Base-by-base conservation (phyloP, 2,797 vertebrate species). In the Fundulus diaphanus region DNA sequence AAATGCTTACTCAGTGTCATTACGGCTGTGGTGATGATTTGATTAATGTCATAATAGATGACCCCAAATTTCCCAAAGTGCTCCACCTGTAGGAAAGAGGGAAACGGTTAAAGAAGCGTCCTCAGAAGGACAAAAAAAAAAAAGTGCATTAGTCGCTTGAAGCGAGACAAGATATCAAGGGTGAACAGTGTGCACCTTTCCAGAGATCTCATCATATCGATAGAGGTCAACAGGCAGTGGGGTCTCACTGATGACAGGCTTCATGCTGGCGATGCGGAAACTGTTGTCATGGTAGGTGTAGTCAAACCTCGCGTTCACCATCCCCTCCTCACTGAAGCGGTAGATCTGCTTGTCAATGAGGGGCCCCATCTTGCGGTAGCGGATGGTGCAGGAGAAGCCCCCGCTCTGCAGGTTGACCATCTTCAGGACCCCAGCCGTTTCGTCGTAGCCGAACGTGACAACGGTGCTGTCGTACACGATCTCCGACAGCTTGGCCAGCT, bases 1-100 rank as follows among this genome's bases (percentile, higher is more conserved):
- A 99, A 99, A 90, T 99, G 98, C 89, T 99, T 99, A 92, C 97
- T 99, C 85, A 99, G 95, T 0, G 98, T 99, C 98, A 99, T 99
- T n/a, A 99, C 98, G 0, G 98, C 98, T 0, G 98, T 99, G 76
- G 98, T 99, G 90, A 99, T 99, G 80, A 99, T 99, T 88, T 99
- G 98, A 91, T 99, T 99, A 71, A 99, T 99, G 88, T 99, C 98
- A 0, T 99, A 99, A 88, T 99, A 99, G 89, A 99, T 99, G 16
- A 99, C 98, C 7, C 98, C 98, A 0, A 99, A 99, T 93, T 99
- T 99, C 80, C 98, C 98, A 72, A 99, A 99, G 93, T 99, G 98
- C 79, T 99, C 98, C 81, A 99, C 93, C 94, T 94, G 48, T 2
- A 49, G 72, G 61, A 81, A 5, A 20, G 52, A 77, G 2, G 27